Base-by-base conservation (phyloP, 2,113 vertebrate genomes). In the Pica pica region DNA sequence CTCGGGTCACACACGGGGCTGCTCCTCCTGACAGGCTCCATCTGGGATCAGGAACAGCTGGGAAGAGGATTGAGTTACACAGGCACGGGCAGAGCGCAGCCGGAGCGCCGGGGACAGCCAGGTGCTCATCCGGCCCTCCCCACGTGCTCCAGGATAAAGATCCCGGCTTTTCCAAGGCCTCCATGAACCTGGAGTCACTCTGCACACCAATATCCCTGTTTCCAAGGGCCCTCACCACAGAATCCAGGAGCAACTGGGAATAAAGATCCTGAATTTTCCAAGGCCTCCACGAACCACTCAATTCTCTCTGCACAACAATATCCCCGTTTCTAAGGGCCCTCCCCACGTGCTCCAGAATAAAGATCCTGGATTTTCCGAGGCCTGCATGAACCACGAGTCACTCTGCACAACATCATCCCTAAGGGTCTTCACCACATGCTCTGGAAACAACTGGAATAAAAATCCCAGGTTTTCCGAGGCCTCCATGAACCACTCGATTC, bases 11-110 rank as follows among this genome's bases (percentile, higher is more conserved):
- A 52, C 46, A 0, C 13, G 56, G 83, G 78, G 35, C 60, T 67
- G 63, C 83, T 79, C 73, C 31, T 79, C 91, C 79, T n/a, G 65
- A 84, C 76, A 17, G 55, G 49, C n/a, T 89, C 21, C 50, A 49
- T 27, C 52, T 31, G 50, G 63, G 80, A 91, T 57, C 77, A 56
- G 82, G 31, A 94, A 44, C 96, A 97, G 90, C 93, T 96, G 94
- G 91, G 75, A 46, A 59, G 56, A 1, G 15, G 7, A 70, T 44
- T 60, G 20, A 21, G 87, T 82, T 89, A 75, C 78, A 10, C 60
- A 13, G 27, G 44, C 67, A 37, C 8, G 2, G 77, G 24, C 14
- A 52, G 41, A 70, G 74, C 12, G 1, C 37, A 5, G 11, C 7
- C 24, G 0, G 31, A 31, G 46, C 35, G 3, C 11, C 5, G 0